Evolutionary conservation across 2,888 invertebrate genomes (phyloP).

Genomic region (Yponomeuta cagnagella): DNA sequence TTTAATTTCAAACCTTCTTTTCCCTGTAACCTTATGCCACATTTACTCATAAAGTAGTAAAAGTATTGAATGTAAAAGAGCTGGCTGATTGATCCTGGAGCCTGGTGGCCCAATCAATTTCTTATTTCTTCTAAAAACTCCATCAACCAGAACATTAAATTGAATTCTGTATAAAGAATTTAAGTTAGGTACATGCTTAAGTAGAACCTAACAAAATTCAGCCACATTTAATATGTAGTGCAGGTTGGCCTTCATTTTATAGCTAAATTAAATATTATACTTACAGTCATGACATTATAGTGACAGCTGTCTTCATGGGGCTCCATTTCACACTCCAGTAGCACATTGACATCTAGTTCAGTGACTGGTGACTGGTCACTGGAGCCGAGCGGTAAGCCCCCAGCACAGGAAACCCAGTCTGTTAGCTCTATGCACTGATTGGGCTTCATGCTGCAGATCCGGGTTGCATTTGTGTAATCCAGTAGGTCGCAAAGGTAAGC

Average conservation of each 20-base stretch:
- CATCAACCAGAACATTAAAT: not conserved
- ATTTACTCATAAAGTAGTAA: too few species aligned
- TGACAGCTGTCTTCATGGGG: constrained; percentile 45
- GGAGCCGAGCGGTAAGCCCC: constrained; percentile 58
- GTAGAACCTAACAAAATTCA: too few species aligned
- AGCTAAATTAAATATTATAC: constrained; percentile 2
- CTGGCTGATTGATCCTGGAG: too few species aligned
- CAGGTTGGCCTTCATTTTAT: too few species aligned
- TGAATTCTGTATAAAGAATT: not conserved
- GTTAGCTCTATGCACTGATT: constrained; percentile 61
- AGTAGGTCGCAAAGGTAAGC: constrained; percentile 78
- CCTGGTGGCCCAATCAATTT: too few species aligned
- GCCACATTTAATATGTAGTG: too few species aligned
- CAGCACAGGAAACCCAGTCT: constrained; percentile 63
- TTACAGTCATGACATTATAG: constrained; percentile 27
- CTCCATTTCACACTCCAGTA: constrained; percentile 69
- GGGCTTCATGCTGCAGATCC: constrained; percentile 69
- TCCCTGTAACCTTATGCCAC: too few species aligned
- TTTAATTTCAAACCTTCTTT: too few species aligned
- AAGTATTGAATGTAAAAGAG: too few species aligned
- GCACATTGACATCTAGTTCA: constrained; percentile 57
- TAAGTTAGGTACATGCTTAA: too few species aligned
- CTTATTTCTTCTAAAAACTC: not conserved
- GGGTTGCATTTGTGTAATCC: constrained; percentile 63
- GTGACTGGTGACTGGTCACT: constrained; percentile 45